Base-by-base conservation (phyloP, 2,888 invertebrate genomes). In the Lydus trimaculatus region DNA sequence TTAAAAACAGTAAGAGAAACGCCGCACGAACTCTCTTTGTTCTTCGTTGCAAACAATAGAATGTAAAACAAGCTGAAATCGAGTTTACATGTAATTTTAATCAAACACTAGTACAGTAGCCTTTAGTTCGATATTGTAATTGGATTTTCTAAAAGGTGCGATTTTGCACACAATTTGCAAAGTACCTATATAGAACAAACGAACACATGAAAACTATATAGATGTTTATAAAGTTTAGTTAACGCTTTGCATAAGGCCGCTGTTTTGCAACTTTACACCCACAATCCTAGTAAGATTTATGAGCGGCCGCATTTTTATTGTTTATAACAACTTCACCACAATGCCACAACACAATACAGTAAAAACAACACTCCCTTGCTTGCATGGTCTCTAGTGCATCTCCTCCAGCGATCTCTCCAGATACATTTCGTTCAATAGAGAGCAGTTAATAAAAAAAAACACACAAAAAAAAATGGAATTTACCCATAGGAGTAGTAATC, bases 61-160 rank as follows among this genome's bases (percentile, higher is more conserved):
- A 85, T 85, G 85, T 85, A 84, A 85, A 85, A 84, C 84, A 85
- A 84, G 84, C 83, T 76, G 80, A 79, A 80, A 75, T 81, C 81
- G 77, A 80, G 83, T 84, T 85, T 85, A 85, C 85, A 85, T 85
- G 84, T 84, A 85, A 84, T 84, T 85, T 84, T 85, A 85, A 85
- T 84, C 84, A 85, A 84, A 84, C 82, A 79, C 80, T 80, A 78
- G 76, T 74, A 78, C 79, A 78, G 81, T 81, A 83, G 83, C 81
- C 80, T 76, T 77, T 71, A 80, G 78, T 79, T 81, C 83, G 83
- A 83, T 84, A 84, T 83, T 84, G 82, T 84, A 84, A 84, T 84
- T 84, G 83, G 82, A 80, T 79, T 81, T 81, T 81, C 80, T 78
- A 75, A 75, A 79, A 82, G 80, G 81, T 82, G 82, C 81, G 82